Base-by-base conservation (phyloP, 2,888 invertebrate species). In the Scrobipalpa atriplicella region DNA sequence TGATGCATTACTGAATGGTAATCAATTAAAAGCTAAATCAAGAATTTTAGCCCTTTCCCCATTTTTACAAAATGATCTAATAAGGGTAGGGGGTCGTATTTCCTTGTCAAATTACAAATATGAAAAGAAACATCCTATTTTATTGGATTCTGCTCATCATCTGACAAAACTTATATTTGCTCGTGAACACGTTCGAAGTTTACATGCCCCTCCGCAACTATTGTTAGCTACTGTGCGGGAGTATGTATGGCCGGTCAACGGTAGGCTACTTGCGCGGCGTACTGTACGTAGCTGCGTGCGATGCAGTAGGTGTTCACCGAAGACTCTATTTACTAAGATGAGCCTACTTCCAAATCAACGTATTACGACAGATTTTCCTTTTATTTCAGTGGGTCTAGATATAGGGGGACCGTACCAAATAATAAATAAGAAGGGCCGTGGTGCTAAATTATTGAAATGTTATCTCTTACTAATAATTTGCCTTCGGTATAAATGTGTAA, bases 401-500 rank as follows among this genome's bases (percentile, higher is more conserved):
- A 66, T 61, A n/a, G 66, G 64, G 3, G 61, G 61, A 7, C 67
- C 67, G 1, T 70, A 66, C 56, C 29, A 11, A 21, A 52, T 69
- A 13, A 7, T 65, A 0, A 64, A 71, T 65, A 67, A 71, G 13
- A 71, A 71, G 21, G 71, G 71, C 13, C 67, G 71, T 11, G 72
- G 72, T 3, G 58, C 70, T 47, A 68, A 66, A 39, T 18, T 70
- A 66, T 66, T 56, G 0, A 73, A 72, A 69, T 61, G 41, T 11
- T 61, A 61, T 64, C 36, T 72, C 0, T 68, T 69, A 21, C 11
- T 70, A 16, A 70, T 72, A 64, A 62, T 72, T 10, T 72, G 70
- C 13, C 61, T 71, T 13, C 36, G 67, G 1, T 70, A 67, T 61
- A 71, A 71, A 65, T 70, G 71, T 38, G n/a, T 72, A 8, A 70